Conservation (phyloP, 2,113 vertebrate genomes). For the Bubo scandiacus region DNA sequence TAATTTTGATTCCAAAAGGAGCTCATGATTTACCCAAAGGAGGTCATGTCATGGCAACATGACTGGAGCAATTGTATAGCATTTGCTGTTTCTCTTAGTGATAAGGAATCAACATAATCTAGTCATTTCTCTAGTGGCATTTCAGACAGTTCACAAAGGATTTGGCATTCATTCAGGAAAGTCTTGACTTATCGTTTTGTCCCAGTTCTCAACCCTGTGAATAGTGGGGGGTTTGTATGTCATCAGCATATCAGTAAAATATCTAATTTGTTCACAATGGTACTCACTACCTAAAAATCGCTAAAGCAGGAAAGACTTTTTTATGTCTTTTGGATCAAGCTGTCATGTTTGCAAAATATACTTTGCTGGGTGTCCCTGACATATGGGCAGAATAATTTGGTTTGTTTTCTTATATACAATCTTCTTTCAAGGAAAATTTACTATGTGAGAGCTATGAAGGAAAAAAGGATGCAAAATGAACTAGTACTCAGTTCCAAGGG, state of each 20-base stretch:
- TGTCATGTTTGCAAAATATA: constrained; percentile 22
- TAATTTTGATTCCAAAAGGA: background rate
- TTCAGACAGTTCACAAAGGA: constrained; percentile 39
- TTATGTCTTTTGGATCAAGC: constrained; percentile 6
- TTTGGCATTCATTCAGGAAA: constrained; percentile 38
- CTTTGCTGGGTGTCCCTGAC: constrained; percentile 26
- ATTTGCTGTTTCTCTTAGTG: constrained; percentile 9
- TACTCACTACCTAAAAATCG: background rate
- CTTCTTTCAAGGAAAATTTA: constrained; percentile 6
- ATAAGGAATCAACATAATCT: constrained; percentile 48
- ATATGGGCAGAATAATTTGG: constrained; percentile 41
- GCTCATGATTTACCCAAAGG: constrained; percentile 9
- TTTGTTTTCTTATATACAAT: constrained; percentile 1
- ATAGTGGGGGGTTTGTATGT: background rate
- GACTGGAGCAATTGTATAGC: background rate
- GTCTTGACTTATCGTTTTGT: constrained; percentile 45
- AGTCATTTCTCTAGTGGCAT: background rate
- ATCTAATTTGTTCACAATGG: background rate
- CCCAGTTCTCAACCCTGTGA: background rate
- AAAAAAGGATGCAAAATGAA: background rate
- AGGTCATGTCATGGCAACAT: background rate
- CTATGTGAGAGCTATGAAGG: background rate
- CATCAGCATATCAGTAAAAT: background rate
- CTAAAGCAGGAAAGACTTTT: background rate
- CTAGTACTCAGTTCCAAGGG: background rate